Base-by-base conservation (phyloP, 2,797 vertebrate species). In the Lutjanus campechanus region DNA sequence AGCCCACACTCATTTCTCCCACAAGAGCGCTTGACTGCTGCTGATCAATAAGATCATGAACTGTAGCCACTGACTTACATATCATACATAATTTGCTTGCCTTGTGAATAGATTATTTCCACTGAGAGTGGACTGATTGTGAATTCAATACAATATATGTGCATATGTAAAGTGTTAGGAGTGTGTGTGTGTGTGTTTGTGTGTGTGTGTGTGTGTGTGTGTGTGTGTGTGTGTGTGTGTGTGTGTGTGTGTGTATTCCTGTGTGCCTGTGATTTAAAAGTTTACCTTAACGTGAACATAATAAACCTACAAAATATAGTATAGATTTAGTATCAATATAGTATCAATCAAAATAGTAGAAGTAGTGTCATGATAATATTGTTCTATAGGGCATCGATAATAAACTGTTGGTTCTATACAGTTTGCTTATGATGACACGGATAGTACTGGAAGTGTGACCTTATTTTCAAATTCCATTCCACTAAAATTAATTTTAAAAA, bases 41-140 rank as follows among this genome's bases (percentile, higher is more conserved):
- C 80, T 77, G 83, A 92, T 91, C 89, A 87, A 89, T 90, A 88
- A 77, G 83, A 90, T 86, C 88, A 88, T 91, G 91, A 91, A 88
- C 85, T 91, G 78, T 68, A 63, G 85, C 64, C 73, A 65, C 82
- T 72, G 80, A 84, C 75, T 87, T 87, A 89, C 84, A 87, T 89
- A 79, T 89, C 80, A 86, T 73, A 81, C 68, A 75, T 83, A 88
- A 83, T 89, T 66, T 85, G 77, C 65, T 73, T 55, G 64, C 66
- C 49, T 56, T 69, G 53, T 73, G 54, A 84, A 83, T 73, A 77
- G 49, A 76, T 84, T 61, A 40, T 67, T 77, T 85, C 75, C 44
- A 55, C 50, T 59, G n/a, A 6, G 64, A 62, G 65, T 71, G 47
- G 73, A 61, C 15, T 61, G 56, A 81, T 64, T 43, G 65, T 29